Evolutionary conservation across 35 echinoderm and acorn worm genomes (phyloP).

Genomic region (Chiridota heheva): DNA sequence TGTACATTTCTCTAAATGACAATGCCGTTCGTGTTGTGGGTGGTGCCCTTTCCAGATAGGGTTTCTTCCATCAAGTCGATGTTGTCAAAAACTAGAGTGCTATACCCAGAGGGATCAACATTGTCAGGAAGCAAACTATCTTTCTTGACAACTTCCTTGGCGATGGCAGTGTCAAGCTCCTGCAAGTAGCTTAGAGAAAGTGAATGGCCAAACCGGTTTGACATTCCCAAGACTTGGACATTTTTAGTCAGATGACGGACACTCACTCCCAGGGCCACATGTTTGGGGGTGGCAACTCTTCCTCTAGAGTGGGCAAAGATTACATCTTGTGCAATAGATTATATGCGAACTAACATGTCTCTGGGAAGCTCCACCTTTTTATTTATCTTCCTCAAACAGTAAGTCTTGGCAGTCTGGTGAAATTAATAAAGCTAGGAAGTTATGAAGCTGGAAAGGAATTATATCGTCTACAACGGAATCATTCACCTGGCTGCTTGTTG

Average conservation of each 20-base stretch:
- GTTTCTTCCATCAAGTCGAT: constrained; percentile 81
- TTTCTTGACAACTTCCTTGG: neutral
- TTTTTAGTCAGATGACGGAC: constrained; percentile 28
- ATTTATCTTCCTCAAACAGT: neutral
- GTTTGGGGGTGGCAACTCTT: constrained; percentile 7
- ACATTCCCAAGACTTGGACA: neutral
- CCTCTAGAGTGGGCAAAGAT: constrained; percentile 21
- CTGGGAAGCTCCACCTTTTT: neutral
- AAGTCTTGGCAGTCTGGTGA: neutral
- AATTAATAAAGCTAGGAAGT: constrained; percentile 27
- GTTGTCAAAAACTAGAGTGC: constrained; percentile 65
- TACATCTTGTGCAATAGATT: constrained; percentile 19
- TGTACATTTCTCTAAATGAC: constrained; percentile 46
- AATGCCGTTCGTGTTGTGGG: constrained; percentile 71
- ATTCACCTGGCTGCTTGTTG: constrained; percentile 7
- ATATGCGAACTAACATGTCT: constrained; percentile 5
- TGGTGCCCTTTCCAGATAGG: constrained; percentile 66
- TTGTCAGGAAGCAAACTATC: neutral
- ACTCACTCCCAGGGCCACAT: neutral
- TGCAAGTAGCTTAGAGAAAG: neutral
- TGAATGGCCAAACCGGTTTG: neutral
- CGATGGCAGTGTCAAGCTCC: neutral
- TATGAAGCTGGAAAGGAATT: constrained; percentile 18
- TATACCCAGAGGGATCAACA: neutral
- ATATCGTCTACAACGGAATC: neutral